Conservation (phyloP, 2,888 invertebrate genomes). For the Bimastos eiseni region DNA sequence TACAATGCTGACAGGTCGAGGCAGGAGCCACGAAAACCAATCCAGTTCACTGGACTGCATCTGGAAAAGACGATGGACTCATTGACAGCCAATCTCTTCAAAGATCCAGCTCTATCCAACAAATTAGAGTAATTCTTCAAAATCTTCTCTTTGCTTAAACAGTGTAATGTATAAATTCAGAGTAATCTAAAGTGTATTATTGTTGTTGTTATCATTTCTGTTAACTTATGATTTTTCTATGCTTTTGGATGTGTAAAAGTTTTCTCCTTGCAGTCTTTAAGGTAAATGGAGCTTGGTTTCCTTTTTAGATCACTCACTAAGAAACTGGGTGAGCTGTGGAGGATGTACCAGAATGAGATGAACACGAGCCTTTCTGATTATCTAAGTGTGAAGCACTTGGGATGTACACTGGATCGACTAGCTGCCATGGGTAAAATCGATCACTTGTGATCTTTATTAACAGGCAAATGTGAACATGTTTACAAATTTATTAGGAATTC, state of each 20-base stretch:
- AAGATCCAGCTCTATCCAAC: neutral
- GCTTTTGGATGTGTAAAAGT: neutral
- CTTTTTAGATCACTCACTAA: conserved; percentile 32
- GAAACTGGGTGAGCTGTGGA: conserved; percentile 46
- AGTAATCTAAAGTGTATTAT: no score
- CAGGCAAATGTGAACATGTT: neutral
- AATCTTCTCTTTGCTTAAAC: neutral
- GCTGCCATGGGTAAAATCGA: conserved; percentile 38
- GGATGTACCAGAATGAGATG: conserved; percentile 45
- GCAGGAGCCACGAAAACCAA: neutral
- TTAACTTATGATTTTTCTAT: no score
- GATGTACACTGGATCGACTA: conserved; percentile 48
- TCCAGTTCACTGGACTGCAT: conserved; percentile 2
- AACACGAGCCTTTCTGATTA: conserved; percentile 49
- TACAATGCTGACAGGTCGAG: neutral
- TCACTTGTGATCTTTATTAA: neutral
- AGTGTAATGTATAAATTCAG: neutral
- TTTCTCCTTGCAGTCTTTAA: no score
- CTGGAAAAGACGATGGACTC: conserved; percentile 19
- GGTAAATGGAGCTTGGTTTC: neutral
- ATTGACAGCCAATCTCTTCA: conserved; percentile 27
- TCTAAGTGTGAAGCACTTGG: conserved; percentile 53
- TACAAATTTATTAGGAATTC: neutral
- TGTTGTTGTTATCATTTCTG: neutral
- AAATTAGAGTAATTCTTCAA: conserved; percentile 8